Conservation (phyloP, 2,888 invertebrate species). For the Cosmorhoe ocellata region DNA sequence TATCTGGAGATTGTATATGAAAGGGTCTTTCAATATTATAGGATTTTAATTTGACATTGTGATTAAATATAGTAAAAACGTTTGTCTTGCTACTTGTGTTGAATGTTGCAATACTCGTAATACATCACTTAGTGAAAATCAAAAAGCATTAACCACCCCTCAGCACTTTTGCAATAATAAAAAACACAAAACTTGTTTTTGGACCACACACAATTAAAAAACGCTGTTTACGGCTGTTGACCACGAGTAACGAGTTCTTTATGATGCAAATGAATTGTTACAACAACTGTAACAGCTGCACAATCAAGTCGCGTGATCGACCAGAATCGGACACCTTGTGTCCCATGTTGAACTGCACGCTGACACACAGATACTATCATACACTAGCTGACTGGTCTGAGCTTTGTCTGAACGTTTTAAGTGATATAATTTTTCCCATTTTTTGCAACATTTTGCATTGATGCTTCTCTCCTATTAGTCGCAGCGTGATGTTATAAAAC, state of each 20-base stretch:
- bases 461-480: too few relatives aligned
- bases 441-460: too few relatives aligned
- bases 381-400: too few relatives aligned
- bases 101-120: too few relatives aligned
- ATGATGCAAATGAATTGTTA: constrained; percentile 24
- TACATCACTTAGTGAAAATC: not conserved
- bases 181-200: not conserved
- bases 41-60: constrained; percentile 4
- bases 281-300: constrained; percentile 29
- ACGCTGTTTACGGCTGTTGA: constrained; percentile 18
- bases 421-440: too few relatives aligned
- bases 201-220: constrained; percentile 18
- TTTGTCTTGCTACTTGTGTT: too few relatives aligned
- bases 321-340: constrained; percentile 31
- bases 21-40: not conserved
- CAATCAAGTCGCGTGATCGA: constrained; percentile 31
- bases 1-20: not conserved
- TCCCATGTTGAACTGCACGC: too few relatives aligned
- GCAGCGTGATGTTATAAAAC: too few relatives aligned
- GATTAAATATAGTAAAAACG: too few relatives aligned
- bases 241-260: constrained; percentile 25
- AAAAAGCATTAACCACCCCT: not conserved
- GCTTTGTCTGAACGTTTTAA: too few relatives aligned
- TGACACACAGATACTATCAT: too few relatives aligned
- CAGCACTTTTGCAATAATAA: not conserved